A percentile compares a stretch with the other conserved stretches of the same genome.
Conservation (phyloP, 2,888 invertebrate genomes). For the Linyphia triangularis region DNA sequence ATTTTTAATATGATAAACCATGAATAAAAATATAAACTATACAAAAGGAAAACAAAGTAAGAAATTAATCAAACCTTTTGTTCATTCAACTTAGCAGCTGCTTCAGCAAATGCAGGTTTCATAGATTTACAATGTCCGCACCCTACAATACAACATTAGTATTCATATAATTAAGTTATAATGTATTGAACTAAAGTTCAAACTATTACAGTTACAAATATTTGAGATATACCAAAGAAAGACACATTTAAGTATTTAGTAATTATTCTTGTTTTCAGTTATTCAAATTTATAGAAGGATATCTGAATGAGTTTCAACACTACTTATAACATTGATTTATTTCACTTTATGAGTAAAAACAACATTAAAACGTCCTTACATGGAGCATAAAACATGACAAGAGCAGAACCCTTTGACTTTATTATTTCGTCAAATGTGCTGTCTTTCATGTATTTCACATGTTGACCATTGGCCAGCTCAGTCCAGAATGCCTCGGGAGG, state of each 20-base stretch:
- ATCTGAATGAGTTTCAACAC: no score
- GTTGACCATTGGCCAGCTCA: constrained; percentile 81
- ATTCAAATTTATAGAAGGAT: no score
- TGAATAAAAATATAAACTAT: no score
- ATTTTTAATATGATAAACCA: not conserved
- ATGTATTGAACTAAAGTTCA: not conserved
- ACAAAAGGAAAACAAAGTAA: no score
- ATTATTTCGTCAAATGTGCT: constrained; percentile 74
- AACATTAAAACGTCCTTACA: no score
- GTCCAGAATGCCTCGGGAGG: constrained; percentile 81
- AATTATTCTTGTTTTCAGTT: no score
- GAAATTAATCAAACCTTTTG: constrained; percentile 78
- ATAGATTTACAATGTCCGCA: constrained; percentile 91
- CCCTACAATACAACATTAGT: constrained; percentile 83
- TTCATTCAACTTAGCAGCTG: constrained; percentile 78
- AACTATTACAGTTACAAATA: no score
- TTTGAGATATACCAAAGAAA: no score
- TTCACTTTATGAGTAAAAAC: no score
- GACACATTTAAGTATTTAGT: no score
- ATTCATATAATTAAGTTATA: not conserved
- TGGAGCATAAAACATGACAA: constrained; percentile 81
- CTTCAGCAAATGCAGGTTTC: constrained; percentile 85
- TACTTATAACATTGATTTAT: no score
- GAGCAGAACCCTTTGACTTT: constrained; percentile 77
- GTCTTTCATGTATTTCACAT: constrained; percentile 80